phyloP scores from a whole-genome alignment of 2,113 vertebrate genomes.

The Gnathonemus longibarbis region DNA sequence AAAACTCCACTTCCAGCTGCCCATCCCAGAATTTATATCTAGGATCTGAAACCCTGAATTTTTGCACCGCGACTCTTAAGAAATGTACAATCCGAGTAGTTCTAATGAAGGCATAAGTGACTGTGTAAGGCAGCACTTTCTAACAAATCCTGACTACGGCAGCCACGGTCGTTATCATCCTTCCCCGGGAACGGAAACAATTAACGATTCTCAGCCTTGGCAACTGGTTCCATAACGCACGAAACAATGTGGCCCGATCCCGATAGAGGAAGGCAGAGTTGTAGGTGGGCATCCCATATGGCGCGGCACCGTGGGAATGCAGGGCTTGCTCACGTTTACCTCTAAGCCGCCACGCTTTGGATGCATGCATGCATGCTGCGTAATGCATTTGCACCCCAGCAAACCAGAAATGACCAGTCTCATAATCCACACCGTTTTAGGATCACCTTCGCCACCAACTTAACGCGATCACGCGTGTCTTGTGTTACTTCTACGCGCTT shows the following conservation, averaged over 20 bases:
- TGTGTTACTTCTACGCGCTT: background rate
- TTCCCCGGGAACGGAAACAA: background rate
- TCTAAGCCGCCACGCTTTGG: background rate
- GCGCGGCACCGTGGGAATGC: background rate
- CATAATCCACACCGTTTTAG: background rate
- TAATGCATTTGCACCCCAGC: background rate
- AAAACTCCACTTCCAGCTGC: background rate
- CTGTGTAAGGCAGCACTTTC: background rate
- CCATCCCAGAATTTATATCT: background rate
- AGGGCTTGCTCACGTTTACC: background rate
- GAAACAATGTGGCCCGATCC: background rate
- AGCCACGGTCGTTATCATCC: background rate
- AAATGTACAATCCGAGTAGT: background rate
- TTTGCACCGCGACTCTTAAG: background rate
- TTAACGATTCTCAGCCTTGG: background rate
- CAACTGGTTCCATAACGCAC: background rate
- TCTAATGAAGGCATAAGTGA: background rate
- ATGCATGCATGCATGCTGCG: background rate
- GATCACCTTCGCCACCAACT: background rate
- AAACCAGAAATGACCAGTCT: background rate
- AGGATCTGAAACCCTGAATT: background rate
- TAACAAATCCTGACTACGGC: background rate
- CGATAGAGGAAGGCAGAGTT: background rate
- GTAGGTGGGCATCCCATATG: background rate
- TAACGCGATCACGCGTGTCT: background rate